phyloP scores from a whole-genome alignment of 2,888 invertebrate genomes.

The Mythimna pallens region DNA sequence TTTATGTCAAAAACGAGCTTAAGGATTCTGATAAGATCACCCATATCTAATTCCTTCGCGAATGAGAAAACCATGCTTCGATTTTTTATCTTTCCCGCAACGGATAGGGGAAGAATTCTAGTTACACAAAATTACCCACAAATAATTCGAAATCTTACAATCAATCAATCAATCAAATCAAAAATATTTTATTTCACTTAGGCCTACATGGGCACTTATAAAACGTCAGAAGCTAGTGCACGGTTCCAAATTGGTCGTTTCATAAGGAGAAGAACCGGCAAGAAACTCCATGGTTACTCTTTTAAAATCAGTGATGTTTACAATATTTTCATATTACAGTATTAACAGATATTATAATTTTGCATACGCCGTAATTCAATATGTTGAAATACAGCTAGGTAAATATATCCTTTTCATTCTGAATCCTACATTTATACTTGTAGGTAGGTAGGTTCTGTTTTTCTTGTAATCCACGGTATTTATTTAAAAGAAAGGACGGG shows the following conservation, averaged over 20 bases:
- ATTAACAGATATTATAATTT: too few relatives aligned
- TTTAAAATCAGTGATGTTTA: too few relatives aligned
- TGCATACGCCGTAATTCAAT: constrained; percentile 22
- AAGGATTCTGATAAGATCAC: constrained; percentile 55
- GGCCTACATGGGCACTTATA: too few relatives aligned
- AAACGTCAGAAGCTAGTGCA: too few relatives aligned
- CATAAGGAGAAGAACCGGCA: too few relatives aligned
- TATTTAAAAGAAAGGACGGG: constrained; percentile 58
- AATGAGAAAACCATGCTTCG: constrained; percentile 41
- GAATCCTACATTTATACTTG: constrained; percentile 4
- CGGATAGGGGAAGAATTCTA: constrained; percentile 6
- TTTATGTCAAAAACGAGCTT: constrained; percentile 63
- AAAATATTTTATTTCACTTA: too few relatives aligned
- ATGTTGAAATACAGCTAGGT: not conserved
- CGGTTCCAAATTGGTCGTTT: too few relatives aligned
- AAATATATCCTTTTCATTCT: constrained; percentile 4
- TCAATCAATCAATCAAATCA: too few relatives aligned
- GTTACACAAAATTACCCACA: constrained; percentile 5
- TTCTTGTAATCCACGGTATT: constrained; percentile 60
- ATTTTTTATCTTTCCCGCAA: constrained; percentile 46
- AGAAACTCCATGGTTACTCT: too few relatives aligned
- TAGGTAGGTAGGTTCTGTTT: constrained; percentile 32
- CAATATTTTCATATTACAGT: too few relatives aligned
- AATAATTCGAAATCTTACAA: constrained; percentile 11
- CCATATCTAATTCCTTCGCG: constrained; percentile 51